Evolutionary conservation across 2,888 invertebrate genomes (phyloP).

Genomic region (Aphodius sticticus): DNA sequence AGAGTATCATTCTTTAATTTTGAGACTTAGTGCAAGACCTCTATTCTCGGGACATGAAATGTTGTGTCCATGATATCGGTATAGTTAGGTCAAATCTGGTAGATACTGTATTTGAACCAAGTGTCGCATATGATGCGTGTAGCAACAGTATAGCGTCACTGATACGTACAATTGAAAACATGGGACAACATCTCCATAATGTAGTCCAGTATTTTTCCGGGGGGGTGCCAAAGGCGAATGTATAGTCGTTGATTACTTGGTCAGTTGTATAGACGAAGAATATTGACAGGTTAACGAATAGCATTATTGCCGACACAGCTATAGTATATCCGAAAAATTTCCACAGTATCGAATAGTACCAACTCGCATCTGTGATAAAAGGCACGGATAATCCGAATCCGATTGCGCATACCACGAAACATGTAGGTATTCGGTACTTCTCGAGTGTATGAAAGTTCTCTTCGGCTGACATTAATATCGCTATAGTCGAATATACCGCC

Average conservation of each 20-base stretch:
- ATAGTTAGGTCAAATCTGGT: too few species aligned
- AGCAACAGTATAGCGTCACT: too few species aligned
- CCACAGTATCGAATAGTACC: neutral
- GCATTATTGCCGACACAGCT: neutral
- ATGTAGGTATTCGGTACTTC: neutral
- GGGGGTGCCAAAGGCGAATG: conserved; percentile 15
- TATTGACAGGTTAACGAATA: conserved; percentile 18
- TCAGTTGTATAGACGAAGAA: conserved; percentile 24
- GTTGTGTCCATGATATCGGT: too few species aligned
- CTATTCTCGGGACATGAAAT: too few species aligned
- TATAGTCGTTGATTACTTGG: conserved; percentile 21
- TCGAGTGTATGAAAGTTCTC: neutral
- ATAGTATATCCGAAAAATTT: neutral
- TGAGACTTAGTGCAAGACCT: too few species aligned
- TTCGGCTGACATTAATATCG: neutral
- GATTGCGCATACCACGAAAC: neutral
- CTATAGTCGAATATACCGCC: conserved; percentile 14
- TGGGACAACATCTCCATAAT: conserved; percentile 21
- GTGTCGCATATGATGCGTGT: too few species aligned
- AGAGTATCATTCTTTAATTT: too few species aligned
- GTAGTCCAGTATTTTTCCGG: conserved; percentile 21
- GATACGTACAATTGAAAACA: conserved; percentile 20
- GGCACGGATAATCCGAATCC: neutral
- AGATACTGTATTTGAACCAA: too few species aligned
- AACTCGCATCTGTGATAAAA: neutral